phyloP scores from a whole-genome alignment of 2,888 invertebrate species.

The Cheilosia variabilis region DNA sequence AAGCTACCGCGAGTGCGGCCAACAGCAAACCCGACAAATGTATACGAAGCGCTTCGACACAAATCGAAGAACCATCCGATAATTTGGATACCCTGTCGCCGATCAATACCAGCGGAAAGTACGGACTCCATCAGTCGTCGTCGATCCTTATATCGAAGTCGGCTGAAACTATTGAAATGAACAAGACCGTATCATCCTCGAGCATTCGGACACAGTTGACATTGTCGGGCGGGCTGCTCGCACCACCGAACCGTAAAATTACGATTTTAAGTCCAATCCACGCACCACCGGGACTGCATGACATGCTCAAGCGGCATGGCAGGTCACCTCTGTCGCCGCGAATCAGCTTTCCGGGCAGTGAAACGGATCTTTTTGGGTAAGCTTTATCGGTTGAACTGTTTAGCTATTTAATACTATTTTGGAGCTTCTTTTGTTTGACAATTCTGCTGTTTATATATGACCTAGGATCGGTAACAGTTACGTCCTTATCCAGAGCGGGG shows the following conservation, averaged over 20 bases:
- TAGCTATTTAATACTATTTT: neutral
- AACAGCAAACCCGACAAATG: conserved; percentile 81
- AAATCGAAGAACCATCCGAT: conserved; percentile 80
- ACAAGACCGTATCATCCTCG: conserved; percentile 79
- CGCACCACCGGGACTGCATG: conserved; percentile 86
- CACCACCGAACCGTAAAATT: conserved; percentile 85
- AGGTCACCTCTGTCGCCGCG: conserved; percentile 83
- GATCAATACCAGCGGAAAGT: conserved; percentile 78
- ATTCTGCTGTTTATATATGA: too few relatives aligned
- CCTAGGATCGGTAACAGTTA: too few relatives aligned
- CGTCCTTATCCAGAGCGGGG: too few relatives aligned
- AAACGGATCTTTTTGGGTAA: conserved; percentile 83
- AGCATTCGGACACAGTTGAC: conserved; percentile 83
- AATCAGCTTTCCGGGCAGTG: conserved; percentile 83
- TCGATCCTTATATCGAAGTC: conserved; percentile 83
- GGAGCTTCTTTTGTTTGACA: too few relatives aligned
- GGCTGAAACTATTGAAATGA: conserved; percentile 83
- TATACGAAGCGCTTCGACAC: conserved; percentile 83
- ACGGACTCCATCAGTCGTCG: conserved; percentile 82
- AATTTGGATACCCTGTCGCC: conserved; percentile 74
- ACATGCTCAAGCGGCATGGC: conserved; percentile 82
- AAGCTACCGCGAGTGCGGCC: conserved; percentile 78
- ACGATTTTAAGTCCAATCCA: conserved; percentile 92
- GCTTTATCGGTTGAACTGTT: conserved; percentile 74
- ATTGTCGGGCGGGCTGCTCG: conserved; percentile 82